These are phyloP conservation scores for Lasioglossum malachurum DNA, from an alignment of 2,888 invertebrate species.

Conservation along the genomic window DNA sequence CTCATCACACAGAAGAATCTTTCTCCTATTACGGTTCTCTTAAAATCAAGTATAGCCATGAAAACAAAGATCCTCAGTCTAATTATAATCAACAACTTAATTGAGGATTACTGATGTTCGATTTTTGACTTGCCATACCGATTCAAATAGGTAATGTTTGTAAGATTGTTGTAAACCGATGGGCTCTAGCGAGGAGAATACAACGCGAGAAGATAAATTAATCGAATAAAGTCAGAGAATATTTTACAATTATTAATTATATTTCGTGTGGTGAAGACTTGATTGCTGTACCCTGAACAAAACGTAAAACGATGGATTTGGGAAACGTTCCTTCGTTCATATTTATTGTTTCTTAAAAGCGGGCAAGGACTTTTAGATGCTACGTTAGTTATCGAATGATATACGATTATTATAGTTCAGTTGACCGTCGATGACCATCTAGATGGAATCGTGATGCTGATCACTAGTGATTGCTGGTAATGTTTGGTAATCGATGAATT, in stretches of 20 bases:
- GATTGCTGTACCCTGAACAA: neutral
- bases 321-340: neutral
- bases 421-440: constrained; percentile 8
- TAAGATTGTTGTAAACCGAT: neutral
- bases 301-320: neutral
- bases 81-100: neutral
- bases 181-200: neutral
- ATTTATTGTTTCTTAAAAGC: neutral
- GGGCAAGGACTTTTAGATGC: neutral
- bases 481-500: neutral
- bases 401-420: constrained; percentile 1
- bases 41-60: too few relatives aligned
- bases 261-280: neutral
- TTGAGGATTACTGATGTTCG: neutral
- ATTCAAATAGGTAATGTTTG: neutral
- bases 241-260: neutral
- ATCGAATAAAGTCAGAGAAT: neutral
- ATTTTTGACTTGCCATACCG: neutral
- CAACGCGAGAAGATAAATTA: neutral
- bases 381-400: neutral
- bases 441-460: neutral
- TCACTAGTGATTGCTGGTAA: neutral
- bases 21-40: neutral
- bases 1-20: neutral
- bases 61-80: neutral